These are phyloP conservation scores for Nibea coibor DNA, from an alignment of 2,113 vertebrate genomes.

Conservation along the genomic window DNA sequence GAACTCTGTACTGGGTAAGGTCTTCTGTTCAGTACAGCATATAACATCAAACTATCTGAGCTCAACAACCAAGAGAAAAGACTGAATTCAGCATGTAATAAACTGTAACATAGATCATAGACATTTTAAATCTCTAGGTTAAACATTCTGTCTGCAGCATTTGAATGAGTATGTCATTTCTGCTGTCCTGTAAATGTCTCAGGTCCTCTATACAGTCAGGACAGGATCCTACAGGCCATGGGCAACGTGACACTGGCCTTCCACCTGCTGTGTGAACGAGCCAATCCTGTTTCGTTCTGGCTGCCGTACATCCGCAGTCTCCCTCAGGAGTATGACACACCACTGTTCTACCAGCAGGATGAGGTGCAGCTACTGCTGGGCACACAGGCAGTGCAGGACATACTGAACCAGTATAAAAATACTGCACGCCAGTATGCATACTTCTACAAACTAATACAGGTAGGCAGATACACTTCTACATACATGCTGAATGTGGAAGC, in stretches of 20 bases:
- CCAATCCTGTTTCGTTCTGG: conserved; percentile 91
- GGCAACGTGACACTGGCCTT: conserved; percentile 96
- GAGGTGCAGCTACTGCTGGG: conserved; percentile 92
- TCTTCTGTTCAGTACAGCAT: too few relatives aligned
- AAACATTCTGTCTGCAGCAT: too few relatives aligned
- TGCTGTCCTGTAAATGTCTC: conserved; percentile 4
- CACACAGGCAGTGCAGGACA: conserved; percentile 94
- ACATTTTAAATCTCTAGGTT: too few relatives aligned
- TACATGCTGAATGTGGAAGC: too few relatives aligned
- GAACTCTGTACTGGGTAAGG: conserved; percentile 94
- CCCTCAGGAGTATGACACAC: conserved; percentile 93
- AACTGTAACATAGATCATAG: too few relatives aligned
- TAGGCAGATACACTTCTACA: conserved; percentile 58
- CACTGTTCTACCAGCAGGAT: conserved; percentile 95
- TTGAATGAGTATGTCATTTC: too few relatives aligned
- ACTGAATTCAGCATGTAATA: too few relatives aligned
- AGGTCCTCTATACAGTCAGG: conserved; percentile 95
- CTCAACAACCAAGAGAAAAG: too few relatives aligned
- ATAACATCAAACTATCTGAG: too few relatives aligned
- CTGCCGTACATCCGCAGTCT: conserved; percentile 96
- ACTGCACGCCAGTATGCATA: conserved; percentile 98
- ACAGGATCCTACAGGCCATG: conserved; percentile 98
- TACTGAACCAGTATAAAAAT: conserved; percentile 98
- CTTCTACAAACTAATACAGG: conserved; percentile 98
- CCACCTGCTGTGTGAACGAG: conserved; percentile 94